Evolutionary conservation across 2,113 vertebrate genomes (phyloP), one percentile per base, ranked within the genome.

Genomic region (Helogale parvula): DNA sequence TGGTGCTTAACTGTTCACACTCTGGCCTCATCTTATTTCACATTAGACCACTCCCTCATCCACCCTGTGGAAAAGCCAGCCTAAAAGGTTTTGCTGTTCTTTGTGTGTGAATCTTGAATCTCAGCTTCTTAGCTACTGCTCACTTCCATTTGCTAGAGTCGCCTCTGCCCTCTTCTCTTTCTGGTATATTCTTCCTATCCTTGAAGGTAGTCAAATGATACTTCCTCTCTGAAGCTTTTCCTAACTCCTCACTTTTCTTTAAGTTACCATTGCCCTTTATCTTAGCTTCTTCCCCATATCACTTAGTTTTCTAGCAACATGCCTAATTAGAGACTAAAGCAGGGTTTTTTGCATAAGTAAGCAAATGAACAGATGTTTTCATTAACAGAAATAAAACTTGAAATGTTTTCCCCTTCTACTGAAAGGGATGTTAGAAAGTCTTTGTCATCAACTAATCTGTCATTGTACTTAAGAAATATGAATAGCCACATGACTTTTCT

Each of bases 341-440:
- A 68, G 45, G 45, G 31, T 50, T 38, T 76, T 86, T 76, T 66
- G 33, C 54, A 9, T 86, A 86, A 17, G 72, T 79, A 52, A 57
- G 83, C 54, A 38, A 68, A 23, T 57, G 19, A 45, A 79, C 19
- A 79, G n/a, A 87, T 57, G 29, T 86, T 33, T 80, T 92, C 38
- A 41, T 79, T 84, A 77, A 84, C 23, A 47, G 63, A 91, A 80
- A 86, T 80, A 92, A 95, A 91, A 71, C 25, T 95, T 86, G 41
- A 87, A 69, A 41, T 86, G 4, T 41, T 86, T 72, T 86, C 27
- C 5, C 13, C 38, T 50, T 91, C 38, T 79, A 19, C 33, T 86
- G 25, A 80, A 80, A 71, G 12, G 27, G 79, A 17, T 71, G 25
- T 80, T 91, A 69, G 50, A 86, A 91, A 80, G 35, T 33, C 81